Percentiles rank a stretch among this genome's conserved stretches.
These are phyloP conservation scores for Nothura maculosa DNA, from an alignment of 2,797 vertebrate species.

Conservation along the genomic window DNA sequence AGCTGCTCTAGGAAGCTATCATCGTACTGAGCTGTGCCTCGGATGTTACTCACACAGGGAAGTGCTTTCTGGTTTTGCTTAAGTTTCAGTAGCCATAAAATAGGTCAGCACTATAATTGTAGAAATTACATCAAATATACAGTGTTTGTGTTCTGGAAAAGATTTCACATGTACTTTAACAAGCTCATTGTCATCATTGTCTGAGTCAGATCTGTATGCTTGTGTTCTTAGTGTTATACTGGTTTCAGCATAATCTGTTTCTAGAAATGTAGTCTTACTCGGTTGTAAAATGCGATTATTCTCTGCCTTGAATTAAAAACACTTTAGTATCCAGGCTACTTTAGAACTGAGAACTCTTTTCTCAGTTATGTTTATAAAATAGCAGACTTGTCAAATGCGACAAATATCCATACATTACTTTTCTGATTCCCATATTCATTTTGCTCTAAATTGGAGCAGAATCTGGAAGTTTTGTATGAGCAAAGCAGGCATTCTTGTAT, in stretches of 20 bases:
- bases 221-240: not conserved
- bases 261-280: not conserved
- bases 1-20: not conserved
- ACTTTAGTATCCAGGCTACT: not conserved
- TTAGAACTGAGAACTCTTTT: not conserved
- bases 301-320: not conserved
- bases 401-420: not conserved
- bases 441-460: not conserved
- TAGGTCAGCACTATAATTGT: not conserved
- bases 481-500: not conserved
- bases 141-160: not conserved
- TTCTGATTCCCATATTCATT: not conserved
- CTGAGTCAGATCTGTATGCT: not conserved
- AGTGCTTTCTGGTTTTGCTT: not conserved
- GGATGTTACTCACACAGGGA: not conserved
- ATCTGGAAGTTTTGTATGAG: not conserved
- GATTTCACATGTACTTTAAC: not conserved
- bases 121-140: not conserved
- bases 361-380: not conserved
- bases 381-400: not conserved
- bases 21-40: not conserved
- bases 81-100: not conserved
- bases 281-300: not conserved
- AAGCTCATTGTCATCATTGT: not conserved
- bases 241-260: not conserved